These are phyloP conservation scores for Oligia strigilis DNA, from an alignment of 2,888 invertebrate species.

Conservation along the genomic window DNA sequence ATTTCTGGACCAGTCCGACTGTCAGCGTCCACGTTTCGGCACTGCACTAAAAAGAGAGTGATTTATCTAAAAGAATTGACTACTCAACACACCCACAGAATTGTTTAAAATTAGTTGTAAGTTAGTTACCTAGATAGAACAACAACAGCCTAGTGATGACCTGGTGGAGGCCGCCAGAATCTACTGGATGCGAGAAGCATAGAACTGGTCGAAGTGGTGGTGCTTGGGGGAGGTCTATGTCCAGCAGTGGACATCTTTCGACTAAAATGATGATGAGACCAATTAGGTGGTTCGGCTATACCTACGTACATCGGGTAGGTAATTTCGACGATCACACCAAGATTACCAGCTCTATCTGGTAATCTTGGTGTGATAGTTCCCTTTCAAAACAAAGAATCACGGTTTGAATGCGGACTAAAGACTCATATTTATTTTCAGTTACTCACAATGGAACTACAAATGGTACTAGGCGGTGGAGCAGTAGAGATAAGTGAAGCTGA, in stretches of 20 bases:
- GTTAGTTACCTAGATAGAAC: not conserved
- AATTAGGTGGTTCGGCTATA: not conserved
- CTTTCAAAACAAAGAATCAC: not conserved
- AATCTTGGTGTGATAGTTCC: not conserved
- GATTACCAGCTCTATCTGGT: not conserved
- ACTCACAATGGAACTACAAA: constrained; percentile 68
- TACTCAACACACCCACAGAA: not conserved
- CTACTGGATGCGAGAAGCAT: not conserved
- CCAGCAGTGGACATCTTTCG: not conserved
- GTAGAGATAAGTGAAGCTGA: constrained; percentile 65
- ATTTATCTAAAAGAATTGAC: not conserved
- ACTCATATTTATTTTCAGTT: constrained; percentile 60
- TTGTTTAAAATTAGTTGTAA: not conserved
- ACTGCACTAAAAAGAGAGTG: not conserved
- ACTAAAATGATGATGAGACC: not conserved
- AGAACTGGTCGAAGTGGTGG: too few species aligned
- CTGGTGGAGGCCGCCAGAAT: too few species aligned
- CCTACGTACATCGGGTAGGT: too few species aligned
- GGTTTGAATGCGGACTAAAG: not conserved
- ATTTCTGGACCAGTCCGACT: not conserved
- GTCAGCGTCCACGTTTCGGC: not conserved
- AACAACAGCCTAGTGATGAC: not conserved
- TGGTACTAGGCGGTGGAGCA: constrained; percentile 65
- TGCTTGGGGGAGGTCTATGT: not conserved
- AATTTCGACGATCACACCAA: not conserved